Evolutionary conservation across 2,113 vertebrate genomes (phyloP).

Genomic region (Catagonus wagneri): DNA sequence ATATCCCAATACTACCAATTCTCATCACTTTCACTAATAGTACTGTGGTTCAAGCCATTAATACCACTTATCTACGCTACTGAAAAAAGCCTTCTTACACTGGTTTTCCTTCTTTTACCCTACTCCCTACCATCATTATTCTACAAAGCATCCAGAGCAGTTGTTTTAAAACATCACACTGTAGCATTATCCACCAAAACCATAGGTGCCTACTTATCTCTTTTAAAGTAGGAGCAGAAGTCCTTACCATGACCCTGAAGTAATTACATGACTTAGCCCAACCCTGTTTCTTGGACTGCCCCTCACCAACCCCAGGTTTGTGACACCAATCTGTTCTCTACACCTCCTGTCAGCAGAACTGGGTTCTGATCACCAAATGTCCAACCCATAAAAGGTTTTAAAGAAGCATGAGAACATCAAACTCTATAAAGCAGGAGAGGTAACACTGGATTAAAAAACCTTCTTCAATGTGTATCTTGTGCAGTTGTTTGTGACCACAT

Average conservation of each 20-base stretch:
- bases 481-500: not conserved
- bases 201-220: not conserved
- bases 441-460: not conserved
- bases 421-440: not conserved
- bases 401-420: not conserved
- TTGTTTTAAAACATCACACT: not conserved
- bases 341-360: not conserved
- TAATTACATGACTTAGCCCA: not conserved
- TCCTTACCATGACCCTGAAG: not conserved
- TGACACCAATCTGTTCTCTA: not conserved
- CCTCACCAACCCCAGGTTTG: fast-evolving
- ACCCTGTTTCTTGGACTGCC: not conserved
- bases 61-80: not conserved
- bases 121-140: not conserved
- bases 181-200: not conserved
- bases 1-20: not conserved
- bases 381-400: not conserved
- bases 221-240: not conserved
- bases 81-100: not conserved
- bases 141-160: not conserved
- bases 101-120: not conserved
- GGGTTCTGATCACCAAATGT: not conserved
- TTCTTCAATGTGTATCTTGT: not conserved
- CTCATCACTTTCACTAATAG: not conserved
- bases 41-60: too few species aligned